These are phyloP conservation scores for Rhegmatorhina hoffmannsi DNA, from an alignment of 2,113 vertebrate genomes.

Conservation along the genomic window DNA sequence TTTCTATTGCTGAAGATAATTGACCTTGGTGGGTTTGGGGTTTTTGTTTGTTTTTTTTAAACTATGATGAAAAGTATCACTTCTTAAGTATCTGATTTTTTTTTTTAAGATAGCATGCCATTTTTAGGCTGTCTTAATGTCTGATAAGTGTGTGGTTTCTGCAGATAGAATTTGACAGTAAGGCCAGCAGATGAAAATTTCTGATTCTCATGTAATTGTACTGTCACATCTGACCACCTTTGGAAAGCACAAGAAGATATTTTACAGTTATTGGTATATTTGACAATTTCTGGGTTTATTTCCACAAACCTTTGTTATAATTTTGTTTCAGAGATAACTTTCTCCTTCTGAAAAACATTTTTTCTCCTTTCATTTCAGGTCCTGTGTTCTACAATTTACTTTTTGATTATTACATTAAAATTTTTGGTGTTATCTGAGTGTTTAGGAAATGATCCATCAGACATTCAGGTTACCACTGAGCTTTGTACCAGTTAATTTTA, in stretches of 20 bases:
- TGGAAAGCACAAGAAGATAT: not conserved
- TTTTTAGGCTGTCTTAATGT: not conserved
- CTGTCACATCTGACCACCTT: not conserved
- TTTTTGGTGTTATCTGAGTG: not conserved
- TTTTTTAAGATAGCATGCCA: fast-evolving
- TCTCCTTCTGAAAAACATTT: not conserved
- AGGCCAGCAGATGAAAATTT: not conserved
- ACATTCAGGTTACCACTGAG: not conserved
- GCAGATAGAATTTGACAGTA: not conserved
- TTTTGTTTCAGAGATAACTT: not conserved
- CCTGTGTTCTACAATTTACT: not conserved
- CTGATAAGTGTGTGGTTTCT: not conserved
- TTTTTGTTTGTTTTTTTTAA: not conserved
- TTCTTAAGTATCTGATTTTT: not conserved
- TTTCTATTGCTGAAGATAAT: not conserved
- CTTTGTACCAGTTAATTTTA: not conserved
- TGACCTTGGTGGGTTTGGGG: not conserved
- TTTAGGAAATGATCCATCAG: slow-evolving; percentile 16
- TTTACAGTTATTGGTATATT: not conserved
- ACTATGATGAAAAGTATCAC: not conserved
- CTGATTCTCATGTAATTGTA: not conserved
- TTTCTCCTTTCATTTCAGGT: not conserved
- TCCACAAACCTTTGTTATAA: not conserved
- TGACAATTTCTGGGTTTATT: not conserved
- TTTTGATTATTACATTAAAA: not conserved